Base-by-base conservation (phyloP, 2,888 invertebrate species). In the Dryococelus australis region DNA sequence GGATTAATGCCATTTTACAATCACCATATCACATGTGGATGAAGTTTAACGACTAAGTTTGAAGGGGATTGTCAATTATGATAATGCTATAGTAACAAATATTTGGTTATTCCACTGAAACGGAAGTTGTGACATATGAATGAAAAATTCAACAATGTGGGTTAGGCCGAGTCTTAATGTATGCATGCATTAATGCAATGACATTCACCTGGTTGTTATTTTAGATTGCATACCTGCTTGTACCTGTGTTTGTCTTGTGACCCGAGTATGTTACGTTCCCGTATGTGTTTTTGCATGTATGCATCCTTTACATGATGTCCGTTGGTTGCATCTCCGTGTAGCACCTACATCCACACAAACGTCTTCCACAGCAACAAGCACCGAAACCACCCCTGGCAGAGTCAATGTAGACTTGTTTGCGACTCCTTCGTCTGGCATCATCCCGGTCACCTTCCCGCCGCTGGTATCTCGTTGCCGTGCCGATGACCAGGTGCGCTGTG, bases 401-500 rank as follows among this genome's bases (percentile, higher is more conserved):
- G 35, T 35, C 35, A 3, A 35, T 35, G 35, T 35, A 35, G 35
- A 35, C 35, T 35, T 4, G 35, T 47, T 47, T 28, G 43, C 12
- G 10, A 26, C 84, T 35, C 26, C 24, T 43, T 16, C 35, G 20
- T 85, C n/a, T 13, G 35, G 2, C 47, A 43, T n/a, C 85, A 43
- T 3, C 0, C 86, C 84, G 53, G 26, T 28, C 35, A 35, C 24
- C 20, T 27, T n/a, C 80, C 43, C 13, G 35, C 43, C 80, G n/a
- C 43, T 79, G 26, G 89, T 90, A 83, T 28, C 28, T 80, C 65
- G 91, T 89, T 94, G 94, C 90, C 92, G 94, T 13, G 94, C 93
- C 26, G 94, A 94, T 90, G 94, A 94, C 90, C 91, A 93, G 81
- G 92, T 93, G 9, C 91, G 92, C 84, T 95, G 95, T 90, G 89